Conservation (phyloP, 1,140 invertebrate genomes). For the Palaemon carinicauda region DNA sequence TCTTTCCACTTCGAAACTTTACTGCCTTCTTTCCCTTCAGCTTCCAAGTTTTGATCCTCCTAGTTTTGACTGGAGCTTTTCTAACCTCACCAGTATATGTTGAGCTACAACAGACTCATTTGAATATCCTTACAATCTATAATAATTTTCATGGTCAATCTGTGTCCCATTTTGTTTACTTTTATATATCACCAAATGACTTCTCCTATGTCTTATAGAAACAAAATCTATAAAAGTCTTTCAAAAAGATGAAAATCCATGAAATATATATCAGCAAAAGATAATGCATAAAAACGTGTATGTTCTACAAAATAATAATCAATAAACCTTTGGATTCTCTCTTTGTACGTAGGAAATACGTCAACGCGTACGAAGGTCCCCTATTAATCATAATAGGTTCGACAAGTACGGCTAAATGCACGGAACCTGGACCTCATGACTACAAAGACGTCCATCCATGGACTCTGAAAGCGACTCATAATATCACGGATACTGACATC, state of each 20-base stretch:
- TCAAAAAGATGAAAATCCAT: not conserved
- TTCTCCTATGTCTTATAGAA: no score
- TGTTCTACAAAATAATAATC: not conserved
- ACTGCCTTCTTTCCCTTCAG: no score
- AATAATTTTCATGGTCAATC: no score
- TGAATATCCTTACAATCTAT: no score
- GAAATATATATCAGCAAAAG: not conserved
- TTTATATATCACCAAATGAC: no score
- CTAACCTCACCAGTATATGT: no score
- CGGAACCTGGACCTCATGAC: conserved; percentile 24
- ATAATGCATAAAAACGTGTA: not conserved
- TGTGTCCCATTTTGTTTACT: no score
- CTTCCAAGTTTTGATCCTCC: no score
- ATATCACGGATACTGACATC: conserved; percentile 12
- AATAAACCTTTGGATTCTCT: not conserved
- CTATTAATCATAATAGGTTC: conserved; percentile 31
- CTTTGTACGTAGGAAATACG: conserved; percentile 19
- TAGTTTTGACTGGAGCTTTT: no score
- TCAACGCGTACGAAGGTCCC: conserved; percentile 24
- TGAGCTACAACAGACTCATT: no score
- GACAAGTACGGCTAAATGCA: not conserved
- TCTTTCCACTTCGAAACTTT: no score
- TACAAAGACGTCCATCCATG: conserved; percentile 12
- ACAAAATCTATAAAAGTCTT: no score
- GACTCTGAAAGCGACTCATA: conserved; percentile 12